Evolutionary conservation across 2,797 vertebrate genomes (phyloP), one percentile per base, ranked within the genome.

Genomic region (Manis javanica): DNA sequence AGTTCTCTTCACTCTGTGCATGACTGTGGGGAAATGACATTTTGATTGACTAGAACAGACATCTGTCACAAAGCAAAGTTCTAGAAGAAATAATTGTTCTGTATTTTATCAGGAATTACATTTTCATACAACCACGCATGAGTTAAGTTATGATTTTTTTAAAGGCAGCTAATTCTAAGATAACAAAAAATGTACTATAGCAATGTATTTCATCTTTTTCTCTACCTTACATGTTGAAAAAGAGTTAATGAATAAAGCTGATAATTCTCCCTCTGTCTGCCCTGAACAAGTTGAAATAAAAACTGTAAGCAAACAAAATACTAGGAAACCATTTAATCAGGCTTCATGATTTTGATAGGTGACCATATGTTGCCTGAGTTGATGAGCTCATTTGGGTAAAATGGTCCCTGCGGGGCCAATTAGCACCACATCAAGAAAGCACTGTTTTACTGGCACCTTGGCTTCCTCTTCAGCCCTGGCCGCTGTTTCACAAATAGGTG

Each of bases 1-100:
- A 59, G 63, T 97, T 97, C 94, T 96, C 75, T 91, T 84, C 79
- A 87, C 74, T 92, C 64, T 92, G 19, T 78, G 91, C 94, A 91
- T 97, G 95, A 96, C 97, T 98, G 96, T 79, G 74, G 75, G 86
- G 84, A 91, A 95, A 92, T 96, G 95, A 78, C 75, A 39, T 95
- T 95, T 95, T 96, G 97, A 95, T 96, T 96, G 96, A 97, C 79
- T 97, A 91, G 94, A 96, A 97, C 55, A 92, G 92, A 97, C 39
- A 91, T 77, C 87, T 97, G 95, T 97, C 97, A 92, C 74, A 95
- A 21, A 90, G 49, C 96, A 51, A 97, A 66, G 23, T 90, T 91
- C 61, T 89, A 42, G 87, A 96, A 94, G 87, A 95, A 96, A 92
- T 86, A 42, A 55, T 88, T 94, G 71, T 92, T 90, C 86, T 90